phyloP scores from a whole-genome alignment of 2,888 invertebrate genomes.

The Hecatera dysodea region DNA sequence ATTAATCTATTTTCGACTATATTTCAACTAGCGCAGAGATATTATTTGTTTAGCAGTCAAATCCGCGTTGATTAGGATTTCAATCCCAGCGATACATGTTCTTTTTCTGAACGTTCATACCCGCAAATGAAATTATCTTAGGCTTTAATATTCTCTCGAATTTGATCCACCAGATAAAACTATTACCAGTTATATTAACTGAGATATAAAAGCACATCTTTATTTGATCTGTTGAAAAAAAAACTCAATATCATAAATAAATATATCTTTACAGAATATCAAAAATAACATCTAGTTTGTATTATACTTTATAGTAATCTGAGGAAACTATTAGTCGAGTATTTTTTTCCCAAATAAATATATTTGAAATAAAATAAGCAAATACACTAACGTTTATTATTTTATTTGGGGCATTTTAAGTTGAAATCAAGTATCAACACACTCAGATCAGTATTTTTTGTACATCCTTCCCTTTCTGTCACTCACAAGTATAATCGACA shows the following conservation, averaged over 20 bases:
- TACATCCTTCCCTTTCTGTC: background rate
- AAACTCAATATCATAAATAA: background rate
- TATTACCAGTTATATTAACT: background rate
- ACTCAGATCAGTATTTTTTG: background rate
- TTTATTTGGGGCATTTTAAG: constrained; percentile 6
- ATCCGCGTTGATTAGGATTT: background rate
- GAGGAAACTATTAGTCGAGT: too few species aligned
- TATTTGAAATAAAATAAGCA: background rate
- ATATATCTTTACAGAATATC: background rate
- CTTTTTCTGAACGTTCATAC: background rate
- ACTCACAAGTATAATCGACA: too few species aligned
- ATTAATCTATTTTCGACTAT: background rate
- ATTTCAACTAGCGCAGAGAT: background rate
- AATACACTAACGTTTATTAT: background rate
- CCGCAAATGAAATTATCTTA: background rate
- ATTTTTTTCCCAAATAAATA: too few species aligned
- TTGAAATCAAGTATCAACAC: background rate
- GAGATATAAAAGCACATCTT: background rate
- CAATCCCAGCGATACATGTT: background rate
- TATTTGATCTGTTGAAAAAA: too few species aligned
- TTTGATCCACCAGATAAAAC: background rate
- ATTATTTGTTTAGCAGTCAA: background rate
- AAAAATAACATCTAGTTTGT: too few species aligned
- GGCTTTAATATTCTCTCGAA: background rate
- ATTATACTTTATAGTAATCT: too few species aligned